phyloP scores from a whole-genome alignment of 2,888 invertebrate genomes.

The Ormyrus rosae region DNA sequence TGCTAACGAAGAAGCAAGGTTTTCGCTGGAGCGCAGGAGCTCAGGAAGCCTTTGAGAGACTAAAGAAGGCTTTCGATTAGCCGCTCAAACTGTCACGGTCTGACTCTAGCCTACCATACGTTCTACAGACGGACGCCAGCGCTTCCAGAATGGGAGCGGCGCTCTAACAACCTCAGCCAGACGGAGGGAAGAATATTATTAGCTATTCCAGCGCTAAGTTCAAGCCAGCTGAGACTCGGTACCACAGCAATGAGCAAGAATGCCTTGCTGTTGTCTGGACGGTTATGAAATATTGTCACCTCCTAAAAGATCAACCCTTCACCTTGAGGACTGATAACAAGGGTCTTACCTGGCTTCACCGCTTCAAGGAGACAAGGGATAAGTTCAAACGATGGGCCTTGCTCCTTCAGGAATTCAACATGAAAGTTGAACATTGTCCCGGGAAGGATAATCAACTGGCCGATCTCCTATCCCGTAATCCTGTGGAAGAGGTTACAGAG shows the following conservation, averaged over 20 bases:
- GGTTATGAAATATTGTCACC: constrained; percentile 34
- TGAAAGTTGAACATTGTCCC: constrained; percentile 13
- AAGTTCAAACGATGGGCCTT: constrained; percentile 50
- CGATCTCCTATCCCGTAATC: constrained; percentile 42
- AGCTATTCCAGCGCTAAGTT: constrained; percentile 58
- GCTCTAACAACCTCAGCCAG: not conserved
- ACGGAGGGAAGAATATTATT: not conserved
- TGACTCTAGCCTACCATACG: not conserved
- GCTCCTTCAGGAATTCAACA: constrained; percentile 44
- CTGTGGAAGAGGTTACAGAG: not conserved
- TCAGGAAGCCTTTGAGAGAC: not conserved
- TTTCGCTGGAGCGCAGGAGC: not conserved
- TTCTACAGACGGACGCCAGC: not conserved
- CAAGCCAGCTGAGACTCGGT: constrained; percentile 27
- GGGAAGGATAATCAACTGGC: constrained; percentile 43
- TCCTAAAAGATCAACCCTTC: constrained; percentile 52
- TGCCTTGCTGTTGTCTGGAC: constrained; percentile 51
- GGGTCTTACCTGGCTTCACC: constrained; percentile 55
- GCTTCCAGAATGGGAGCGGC: not conserved
- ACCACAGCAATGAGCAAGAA: constrained; percentile 58
- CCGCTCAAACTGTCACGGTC: not conserved
- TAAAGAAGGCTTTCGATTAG: not conserved
- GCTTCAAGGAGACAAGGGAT: constrained; percentile 49
- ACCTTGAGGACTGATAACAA: constrained; percentile 51
- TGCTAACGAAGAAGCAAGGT: not conserved